phyloP scores from a whole-genome alignment of 2,113 vertebrate species.

The Colaptes auratus region DNA sequence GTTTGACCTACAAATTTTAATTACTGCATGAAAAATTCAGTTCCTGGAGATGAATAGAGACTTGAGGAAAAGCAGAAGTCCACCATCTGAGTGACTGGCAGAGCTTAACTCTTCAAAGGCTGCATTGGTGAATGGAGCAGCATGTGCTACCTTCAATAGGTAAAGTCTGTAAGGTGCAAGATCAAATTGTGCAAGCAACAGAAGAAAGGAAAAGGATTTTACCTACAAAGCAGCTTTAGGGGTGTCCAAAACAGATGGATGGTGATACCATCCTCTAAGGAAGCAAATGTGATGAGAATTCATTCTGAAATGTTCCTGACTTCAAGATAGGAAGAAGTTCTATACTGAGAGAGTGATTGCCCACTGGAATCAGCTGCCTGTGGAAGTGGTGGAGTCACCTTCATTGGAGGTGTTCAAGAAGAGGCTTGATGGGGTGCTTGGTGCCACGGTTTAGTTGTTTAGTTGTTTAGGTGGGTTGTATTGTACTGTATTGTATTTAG shows the following conservation, averaged over 20 bases:
- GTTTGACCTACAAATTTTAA: slow-evolving; percentile 97
- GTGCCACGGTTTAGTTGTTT: no score
- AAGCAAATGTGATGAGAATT: background rate
- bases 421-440: no score
- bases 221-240: background rate
- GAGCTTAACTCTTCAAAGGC: slow-evolving; percentile 75
- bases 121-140: slow-evolving; percentile 23
- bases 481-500: no score
- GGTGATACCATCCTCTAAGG: background rate
- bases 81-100: slow-evolving; percentile 64
- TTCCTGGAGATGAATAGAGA: slow-evolving; percentile 82
- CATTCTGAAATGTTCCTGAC: background rate
- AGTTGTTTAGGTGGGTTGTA: no score
- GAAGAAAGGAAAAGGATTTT: slow-evolving; percentile 13
- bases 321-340: no score
- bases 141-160: slow-evolving; percentile 24
- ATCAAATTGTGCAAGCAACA: slow-evolving; percentile 17
- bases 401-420: no score
- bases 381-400: no score
- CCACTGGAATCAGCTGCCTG: no score
- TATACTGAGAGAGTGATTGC: no score
- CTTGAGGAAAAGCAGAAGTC: slow-evolving; percentile 78
- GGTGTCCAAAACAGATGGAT: background rate
- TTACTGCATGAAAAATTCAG: slow-evolving; percentile 95
- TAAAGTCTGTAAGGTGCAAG: background rate